Evolutionary conservation across 2,113 vertebrate species (phyloP).

Genomic region (Pithys albifrons): DNA sequence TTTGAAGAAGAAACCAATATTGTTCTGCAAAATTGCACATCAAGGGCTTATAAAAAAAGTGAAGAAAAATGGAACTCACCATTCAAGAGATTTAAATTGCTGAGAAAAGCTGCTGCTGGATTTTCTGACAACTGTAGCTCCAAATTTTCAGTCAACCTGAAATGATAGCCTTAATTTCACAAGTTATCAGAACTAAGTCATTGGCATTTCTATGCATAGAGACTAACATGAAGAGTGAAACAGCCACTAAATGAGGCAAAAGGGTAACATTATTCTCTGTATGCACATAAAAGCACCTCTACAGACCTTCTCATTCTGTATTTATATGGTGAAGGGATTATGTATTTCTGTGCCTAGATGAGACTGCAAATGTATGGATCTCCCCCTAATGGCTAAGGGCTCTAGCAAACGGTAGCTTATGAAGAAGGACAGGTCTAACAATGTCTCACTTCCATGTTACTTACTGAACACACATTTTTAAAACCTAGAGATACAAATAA

Average conservation of each 20-base stretch:
- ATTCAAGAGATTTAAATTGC: slow-evolving; percentile 1
- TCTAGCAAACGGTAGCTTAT: not conserved
- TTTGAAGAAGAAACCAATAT: not conserved
- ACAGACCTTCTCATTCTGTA: not conserved
- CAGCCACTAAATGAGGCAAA: not conserved
- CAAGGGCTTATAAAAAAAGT: not conserved
- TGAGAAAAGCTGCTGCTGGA: not conserved
- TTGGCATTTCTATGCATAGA: rapidly evolving
- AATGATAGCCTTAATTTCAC: not conserved
- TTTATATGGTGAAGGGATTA: not conserved
- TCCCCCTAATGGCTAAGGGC: not conserved
- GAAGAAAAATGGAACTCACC: slow-evolving; percentile 41
- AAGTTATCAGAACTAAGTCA: not conserved
- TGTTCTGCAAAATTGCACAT: not conserved
- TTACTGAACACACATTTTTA: not conserved
- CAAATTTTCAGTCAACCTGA: slow-evolving; percentile 58
- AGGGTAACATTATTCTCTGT: not conserved
- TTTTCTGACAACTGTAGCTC: not conserved
- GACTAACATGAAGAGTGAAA: not conserved
- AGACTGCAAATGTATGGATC: not conserved
- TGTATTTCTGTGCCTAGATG: not conserved
- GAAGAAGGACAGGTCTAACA: not conserved
- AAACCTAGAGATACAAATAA: not conserved
- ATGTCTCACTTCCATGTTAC: not conserved
- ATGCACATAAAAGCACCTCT: not conserved